phyloP scores from a whole-genome alignment of 2,113 vertebrate species.

The Malurus melanocephalus region DNA sequence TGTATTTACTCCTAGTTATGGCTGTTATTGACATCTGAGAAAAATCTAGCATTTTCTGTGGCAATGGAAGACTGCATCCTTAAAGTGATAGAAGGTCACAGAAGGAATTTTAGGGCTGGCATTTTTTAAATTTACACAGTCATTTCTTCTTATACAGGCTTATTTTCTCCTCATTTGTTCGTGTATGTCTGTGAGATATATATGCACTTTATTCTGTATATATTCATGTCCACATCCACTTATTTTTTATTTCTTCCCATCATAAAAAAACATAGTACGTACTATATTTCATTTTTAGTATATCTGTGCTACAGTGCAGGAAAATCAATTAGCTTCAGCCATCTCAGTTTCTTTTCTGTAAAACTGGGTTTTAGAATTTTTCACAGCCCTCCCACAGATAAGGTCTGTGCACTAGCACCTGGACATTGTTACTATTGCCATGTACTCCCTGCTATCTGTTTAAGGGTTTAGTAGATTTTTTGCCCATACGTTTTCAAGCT shows the following conservation, averaged over 20 bases:
- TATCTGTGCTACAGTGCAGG: not conserved
- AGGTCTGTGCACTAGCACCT: not conserved
- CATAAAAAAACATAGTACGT: not conserved
- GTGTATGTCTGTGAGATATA: not conserved
- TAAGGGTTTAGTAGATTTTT: not conserved
- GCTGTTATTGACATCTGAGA: not conserved
- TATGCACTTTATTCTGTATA: conserved; percentile 5
- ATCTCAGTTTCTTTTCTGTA: not conserved
- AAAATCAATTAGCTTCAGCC: conserved; percentile 43
- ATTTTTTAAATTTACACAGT: conserved; percentile 23
- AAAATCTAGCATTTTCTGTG: not conserved
- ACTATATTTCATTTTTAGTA: conserved; percentile 19
- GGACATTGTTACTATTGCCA: not conserved
- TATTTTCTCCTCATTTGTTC: conserved; percentile 32
- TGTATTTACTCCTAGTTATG: not conserved
- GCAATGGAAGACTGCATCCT: not conserved
- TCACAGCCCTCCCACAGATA: not conserved
- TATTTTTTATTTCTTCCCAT: conserved; percentile 29
- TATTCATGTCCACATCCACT: not conserved
- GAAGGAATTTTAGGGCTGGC: not conserved
- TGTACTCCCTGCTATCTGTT: not conserved
- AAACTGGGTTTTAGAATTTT: not conserved
- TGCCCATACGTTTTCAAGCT: not conserved
- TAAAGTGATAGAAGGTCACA: not conserved
- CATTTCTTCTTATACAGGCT: not conserved